Percentiles rank a stretch among this genome's conserved stretches.
Evolutionary conservation across 2,888 invertebrate species (phyloP).

Genomic region (Diabrotica balteata): DNA sequence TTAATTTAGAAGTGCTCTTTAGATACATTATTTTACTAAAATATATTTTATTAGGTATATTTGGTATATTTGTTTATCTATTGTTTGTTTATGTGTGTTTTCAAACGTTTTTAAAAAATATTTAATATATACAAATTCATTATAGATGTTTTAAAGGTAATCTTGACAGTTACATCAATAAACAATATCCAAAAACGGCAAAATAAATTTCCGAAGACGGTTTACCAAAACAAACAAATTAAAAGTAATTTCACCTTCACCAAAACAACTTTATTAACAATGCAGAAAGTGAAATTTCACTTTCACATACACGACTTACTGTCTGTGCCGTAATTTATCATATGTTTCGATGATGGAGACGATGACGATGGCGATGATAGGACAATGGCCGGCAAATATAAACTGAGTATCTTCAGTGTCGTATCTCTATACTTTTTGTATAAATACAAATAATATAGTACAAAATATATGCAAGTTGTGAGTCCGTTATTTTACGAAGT

Average conservation of each 20-base stretch:
- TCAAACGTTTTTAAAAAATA: too few species aligned
- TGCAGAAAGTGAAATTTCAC: conserved; percentile 39
- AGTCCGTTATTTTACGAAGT: too few species aligned
- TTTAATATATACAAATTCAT: too few species aligned
- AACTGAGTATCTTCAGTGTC: background rate
- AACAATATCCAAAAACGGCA: background rate
- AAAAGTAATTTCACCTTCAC: conserved; percentile 35
- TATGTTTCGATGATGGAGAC: background rate
- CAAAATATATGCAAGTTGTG: too few species aligned
- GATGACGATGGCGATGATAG: conserved; percentile 10
- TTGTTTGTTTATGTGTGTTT: too few species aligned
- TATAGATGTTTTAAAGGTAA: too few species aligned
- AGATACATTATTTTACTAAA: too few species aligned
- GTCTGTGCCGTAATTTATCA: conserved; percentile 22
- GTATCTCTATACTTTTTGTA: background rate
- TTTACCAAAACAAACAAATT: conserved; percentile 34
- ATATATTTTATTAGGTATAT: too few species aligned
- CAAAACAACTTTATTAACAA: conserved; percentile 36
- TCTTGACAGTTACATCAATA: too few species aligned
- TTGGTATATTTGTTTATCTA: too few species aligned
- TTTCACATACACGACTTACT: conserved; percentile 29
- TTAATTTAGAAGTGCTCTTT: too few species aligned
- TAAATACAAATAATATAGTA: too few species aligned
- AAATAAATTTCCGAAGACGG: conserved; percentile 1
- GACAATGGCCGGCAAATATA: conserved; percentile 16